Conservation (phyloP, 1,140 invertebrate species). For the Ceratosolen fusciceps region DNA sequence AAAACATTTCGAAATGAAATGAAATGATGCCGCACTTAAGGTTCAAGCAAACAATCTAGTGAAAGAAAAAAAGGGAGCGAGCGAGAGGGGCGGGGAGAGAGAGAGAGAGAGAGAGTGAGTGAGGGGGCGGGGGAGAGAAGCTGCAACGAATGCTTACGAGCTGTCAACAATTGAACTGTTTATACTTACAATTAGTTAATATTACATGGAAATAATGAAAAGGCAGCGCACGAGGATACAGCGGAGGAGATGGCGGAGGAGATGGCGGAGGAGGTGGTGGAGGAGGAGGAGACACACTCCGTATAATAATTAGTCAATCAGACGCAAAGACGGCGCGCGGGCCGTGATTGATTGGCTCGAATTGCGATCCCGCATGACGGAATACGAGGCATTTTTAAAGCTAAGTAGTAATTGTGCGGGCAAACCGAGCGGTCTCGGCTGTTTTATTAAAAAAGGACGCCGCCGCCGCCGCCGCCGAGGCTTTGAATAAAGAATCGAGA, state of each 20-base stretch:
- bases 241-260: no score
- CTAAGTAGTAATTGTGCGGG: neutral
- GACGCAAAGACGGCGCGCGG: constrained; percentile 30
- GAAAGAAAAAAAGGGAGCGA: neutral
- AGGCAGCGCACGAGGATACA: neutral
- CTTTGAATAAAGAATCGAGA: constrained; percentile 16
- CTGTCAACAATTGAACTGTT: constrained; percentile 34
- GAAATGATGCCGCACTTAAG: neutral
- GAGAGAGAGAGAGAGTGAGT: neutral
- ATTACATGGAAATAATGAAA: constrained; percentile 39
- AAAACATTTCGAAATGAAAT: neutral
- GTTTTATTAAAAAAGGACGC: constrained; percentile 25
- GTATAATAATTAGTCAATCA: constrained; percentile 43
- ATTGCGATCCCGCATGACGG: constrained; percentile 30
- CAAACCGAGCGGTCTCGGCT: constrained; percentile 4
- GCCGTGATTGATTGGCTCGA: constrained; percentile 47
- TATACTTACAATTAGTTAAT: constrained; percentile 37
- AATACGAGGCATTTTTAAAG: constrained; percentile 7
- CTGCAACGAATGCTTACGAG: neutral
- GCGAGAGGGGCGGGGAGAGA: no score
- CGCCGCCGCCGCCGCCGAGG: neutral
- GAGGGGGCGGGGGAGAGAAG: neutral
- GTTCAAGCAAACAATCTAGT: neutral
- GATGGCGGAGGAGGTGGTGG: no score
- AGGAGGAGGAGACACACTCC: no score